phyloP scores from a whole-genome alignment of 2,797 vertebrate genomes.

The Sylvilagus floridanus region DNA sequence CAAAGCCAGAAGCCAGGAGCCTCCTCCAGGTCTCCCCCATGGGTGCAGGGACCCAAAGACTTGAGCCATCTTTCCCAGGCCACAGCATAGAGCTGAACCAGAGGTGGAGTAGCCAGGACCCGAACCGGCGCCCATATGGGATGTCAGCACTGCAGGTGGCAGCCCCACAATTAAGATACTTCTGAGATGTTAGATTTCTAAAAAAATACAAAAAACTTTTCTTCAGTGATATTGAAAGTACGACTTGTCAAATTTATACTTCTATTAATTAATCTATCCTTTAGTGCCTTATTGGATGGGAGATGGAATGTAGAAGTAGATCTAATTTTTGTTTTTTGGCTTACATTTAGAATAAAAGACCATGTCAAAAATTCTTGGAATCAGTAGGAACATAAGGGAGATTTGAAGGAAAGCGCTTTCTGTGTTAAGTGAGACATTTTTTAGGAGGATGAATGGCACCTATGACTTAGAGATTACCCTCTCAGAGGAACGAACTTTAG shows the following conservation, averaged over 20 bases:
- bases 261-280: background rate
- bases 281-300: background rate
- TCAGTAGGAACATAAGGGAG: background rate
- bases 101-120: too few species aligned
- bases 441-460: background rate
- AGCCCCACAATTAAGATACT: background rate
- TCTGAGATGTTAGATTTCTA: background rate
- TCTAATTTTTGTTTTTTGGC: constrained; percentile 23
- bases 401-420: constrained; percentile 35
- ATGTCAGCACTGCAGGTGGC: too few species aligned
- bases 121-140: too few species aligned
- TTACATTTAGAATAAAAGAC: constrained; percentile 50
- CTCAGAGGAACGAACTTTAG: background rate
- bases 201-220: background rate
- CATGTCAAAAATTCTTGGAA: constrained; percentile 49
- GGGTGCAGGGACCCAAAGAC: too few species aligned
- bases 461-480: background rate
- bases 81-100: too few species aligned
- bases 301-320: constrained; percentile 26
- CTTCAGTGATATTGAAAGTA: constrained; percentile 2
- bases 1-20: too few species aligned
- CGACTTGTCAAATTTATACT: constrained; percentile 24
- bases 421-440: constrained; percentile 41
- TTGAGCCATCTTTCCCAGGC: too few species aligned
- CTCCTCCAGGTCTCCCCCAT: too few species aligned